Conservation (phyloP, 2,888 invertebrate species). For the Amaurobius ferox region DNA sequence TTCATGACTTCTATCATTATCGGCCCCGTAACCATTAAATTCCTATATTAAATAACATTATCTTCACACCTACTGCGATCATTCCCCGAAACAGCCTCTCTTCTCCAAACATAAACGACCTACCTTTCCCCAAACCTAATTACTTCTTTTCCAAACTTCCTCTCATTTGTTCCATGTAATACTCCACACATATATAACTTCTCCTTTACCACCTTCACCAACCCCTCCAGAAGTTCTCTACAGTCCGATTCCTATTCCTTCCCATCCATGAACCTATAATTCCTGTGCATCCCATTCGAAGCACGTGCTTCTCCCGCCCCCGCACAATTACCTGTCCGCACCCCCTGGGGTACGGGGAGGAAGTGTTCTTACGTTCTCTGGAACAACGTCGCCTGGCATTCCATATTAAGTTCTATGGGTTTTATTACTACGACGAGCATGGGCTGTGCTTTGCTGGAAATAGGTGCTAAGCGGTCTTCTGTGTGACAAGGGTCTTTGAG, state of each 20-base stretch:
- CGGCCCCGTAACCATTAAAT: too few species aligned
- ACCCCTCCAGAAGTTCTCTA: conserved; percentile 23
- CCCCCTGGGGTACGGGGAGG: conserved; percentile 26
- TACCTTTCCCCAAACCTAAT: neutral
- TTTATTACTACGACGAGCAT: conserved; percentile 37
- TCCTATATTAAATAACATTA: too few species aligned
- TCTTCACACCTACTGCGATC: too few species aligned
- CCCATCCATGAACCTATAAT: conserved; percentile 39
- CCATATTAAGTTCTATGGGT: conserved; percentile 64
- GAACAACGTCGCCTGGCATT: conserved; percentile 32
- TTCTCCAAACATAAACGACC: conserved; percentile 13
- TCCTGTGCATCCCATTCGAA: conserved; percentile 33
- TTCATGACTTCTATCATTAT: too few species aligned
- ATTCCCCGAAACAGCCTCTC: too few species aligned
- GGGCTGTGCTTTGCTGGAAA: neutral
- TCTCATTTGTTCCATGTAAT: neutral
- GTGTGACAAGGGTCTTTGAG: neutral
- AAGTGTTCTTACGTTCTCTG: conserved; percentile 4
- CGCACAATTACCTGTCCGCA: conserved; percentile 57
- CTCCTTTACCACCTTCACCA: conserved; percentile 52
- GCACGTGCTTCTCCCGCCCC: conserved; percentile 39
- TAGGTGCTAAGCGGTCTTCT: conserved; percentile 23
- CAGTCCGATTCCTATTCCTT: conserved; percentile 50
- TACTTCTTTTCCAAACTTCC: neutral
- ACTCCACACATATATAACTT: conserved; percentile 1